phyloP scores from a whole-genome alignment of 92 coral and sea anemone species.

The Phenganax stokvisi region DNA sequence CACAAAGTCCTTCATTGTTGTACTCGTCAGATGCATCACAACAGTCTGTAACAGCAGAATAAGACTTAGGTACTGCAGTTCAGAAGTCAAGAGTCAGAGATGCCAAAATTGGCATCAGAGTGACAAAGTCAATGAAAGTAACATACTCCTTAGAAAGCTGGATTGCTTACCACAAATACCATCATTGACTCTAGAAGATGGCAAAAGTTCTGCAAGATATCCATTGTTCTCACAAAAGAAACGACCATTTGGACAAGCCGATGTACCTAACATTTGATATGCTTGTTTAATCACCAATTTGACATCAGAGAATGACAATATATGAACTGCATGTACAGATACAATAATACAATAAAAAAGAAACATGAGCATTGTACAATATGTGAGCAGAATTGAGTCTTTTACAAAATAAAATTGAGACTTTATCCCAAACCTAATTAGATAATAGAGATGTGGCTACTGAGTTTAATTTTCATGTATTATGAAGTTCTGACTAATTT shows the following conservation, averaged over 20 bases:
- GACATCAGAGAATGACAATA: too few relatives aligned
- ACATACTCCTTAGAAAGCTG: neutral
- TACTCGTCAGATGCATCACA: constrained; percentile 98
- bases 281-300: too few relatives aligned
- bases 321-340: too few relatives aligned
- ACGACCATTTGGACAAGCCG: constrained; percentile 93
- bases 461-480: too few relatives aligned
- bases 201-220: constrained; percentile 65
- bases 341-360: too few relatives aligned
- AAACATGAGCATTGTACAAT: too few relatives aligned
- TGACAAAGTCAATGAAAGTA: neutral
- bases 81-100: neutral
- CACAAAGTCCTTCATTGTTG: constrained; percentile 54
- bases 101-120: neutral
- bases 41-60: constrained; percentile 55
- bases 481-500: too few relatives aligned
- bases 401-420: too few relatives aligned
- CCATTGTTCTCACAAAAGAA: constrained; percentile 97
- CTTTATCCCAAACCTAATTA: too few relatives aligned
- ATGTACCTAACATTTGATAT: constrained; percentile 54
- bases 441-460: too few relatives aligned
- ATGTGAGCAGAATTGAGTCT: too few relatives aligned
- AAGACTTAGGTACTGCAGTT: too few relatives aligned
- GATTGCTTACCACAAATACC: constrained; percentile 86
- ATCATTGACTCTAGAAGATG: constrained; percentile 98